Evolutionary conservation across 2,797 vertebrate genomes (phyloP), one percentile per base, ranked within the genome.

Genomic region (Macroramphosus scolopax): DNA sequence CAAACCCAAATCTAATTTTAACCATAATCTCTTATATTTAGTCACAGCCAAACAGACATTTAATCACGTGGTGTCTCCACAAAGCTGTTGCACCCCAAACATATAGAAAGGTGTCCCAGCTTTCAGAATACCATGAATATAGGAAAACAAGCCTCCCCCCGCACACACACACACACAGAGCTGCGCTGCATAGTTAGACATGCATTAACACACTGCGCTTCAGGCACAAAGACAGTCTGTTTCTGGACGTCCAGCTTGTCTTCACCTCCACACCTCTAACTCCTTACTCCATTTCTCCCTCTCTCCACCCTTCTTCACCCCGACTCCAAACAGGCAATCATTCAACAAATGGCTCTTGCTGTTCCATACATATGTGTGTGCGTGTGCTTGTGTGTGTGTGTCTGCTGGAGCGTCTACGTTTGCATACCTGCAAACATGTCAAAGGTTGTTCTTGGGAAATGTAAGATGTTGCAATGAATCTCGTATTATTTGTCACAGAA

Each of bases 211-310:
- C 63, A 72, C 38, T 37, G 47, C 18, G 48, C 78, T 50, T 60
- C 48, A 26, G 51, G 71, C 77, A 85, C 80, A 87, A 83, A 83
- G 77, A 60, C 72, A 31, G 72, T 56, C 73, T 88, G 80, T 85
- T 78, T 81, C 66, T 68, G 64, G 63, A 72, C 9, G 40, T 77
- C 72, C 59, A 69, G 76, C 66, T 49, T 87, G 81, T 86, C 83
- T 79, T 81, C 85, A 81, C 81, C 63, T 85, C 80, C 75, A 85
- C 85, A 86, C 84, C 80, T 84, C 71, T 68, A 70, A 67, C 76
- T 83, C 69, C 73, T 62, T 60, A 80, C 81, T 67, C 64, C 76
- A 77, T 77, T 81, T 81, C 61, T 66, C 35, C 62, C 77, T 77
- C 76, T 80, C 70, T 45, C 26, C 78, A 80, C 72, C 28, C 45